Conservation (phyloP, 2,797 vertebrate genomes). For the Kryptolebias ocellatus region DNA sequence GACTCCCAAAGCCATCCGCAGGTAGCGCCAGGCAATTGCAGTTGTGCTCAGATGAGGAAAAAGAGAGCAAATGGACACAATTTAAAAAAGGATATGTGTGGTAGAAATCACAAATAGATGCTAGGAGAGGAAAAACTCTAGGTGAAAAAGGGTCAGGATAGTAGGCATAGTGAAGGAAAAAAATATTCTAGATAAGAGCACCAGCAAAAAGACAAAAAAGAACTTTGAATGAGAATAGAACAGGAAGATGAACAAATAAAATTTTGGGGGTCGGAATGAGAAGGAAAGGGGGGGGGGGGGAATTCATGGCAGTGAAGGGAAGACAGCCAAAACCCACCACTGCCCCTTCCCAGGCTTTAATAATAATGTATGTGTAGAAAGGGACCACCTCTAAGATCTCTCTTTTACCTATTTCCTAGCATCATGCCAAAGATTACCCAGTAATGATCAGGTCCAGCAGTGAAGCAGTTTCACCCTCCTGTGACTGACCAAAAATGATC, state of each 20-base stretch:
- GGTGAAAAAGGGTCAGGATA: background rate
- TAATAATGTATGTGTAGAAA: slow-evolving; percentile 33
- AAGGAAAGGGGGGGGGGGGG: slow-evolving; percentile 24
- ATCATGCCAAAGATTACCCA: slow-evolving; percentile 73
- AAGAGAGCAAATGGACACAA: background rate
- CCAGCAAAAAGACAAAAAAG: background rate
- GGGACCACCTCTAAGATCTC: slow-evolving; percentile 81
- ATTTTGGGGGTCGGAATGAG: slow-evolving; percentile 3
- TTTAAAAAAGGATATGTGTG: background rate
- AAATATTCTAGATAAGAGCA: background rate
- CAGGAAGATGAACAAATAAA: slow-evolving; percentile 22
- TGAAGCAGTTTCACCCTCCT: slow-evolving; percentile 68
- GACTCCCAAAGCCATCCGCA: slow-evolving; percentile 87
- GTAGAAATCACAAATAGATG: slow-evolving; percentile 1
- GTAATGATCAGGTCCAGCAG: slow-evolving; percentile 67
- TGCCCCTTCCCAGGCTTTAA: slow-evolving; percentile 69
- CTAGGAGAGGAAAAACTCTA: background rate
- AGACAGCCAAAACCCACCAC: slow-evolving; percentile 65
- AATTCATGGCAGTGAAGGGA: slow-evolving; percentile 76
- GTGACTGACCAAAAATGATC: slow-evolving; percentile 64
- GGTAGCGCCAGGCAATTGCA: slow-evolving; percentile 71
- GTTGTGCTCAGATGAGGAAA: background rate
- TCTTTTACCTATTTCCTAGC: slow-evolving; percentile 80
- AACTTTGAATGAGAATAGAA: slow-evolving; percentile 13
- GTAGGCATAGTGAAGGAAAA: too few species aligned